These are phyloP conservation scores for Ichneumoninae sp. DNA, from an alignment of 2,888 invertebrate genomes.

Conservation along the genomic window DNA sequence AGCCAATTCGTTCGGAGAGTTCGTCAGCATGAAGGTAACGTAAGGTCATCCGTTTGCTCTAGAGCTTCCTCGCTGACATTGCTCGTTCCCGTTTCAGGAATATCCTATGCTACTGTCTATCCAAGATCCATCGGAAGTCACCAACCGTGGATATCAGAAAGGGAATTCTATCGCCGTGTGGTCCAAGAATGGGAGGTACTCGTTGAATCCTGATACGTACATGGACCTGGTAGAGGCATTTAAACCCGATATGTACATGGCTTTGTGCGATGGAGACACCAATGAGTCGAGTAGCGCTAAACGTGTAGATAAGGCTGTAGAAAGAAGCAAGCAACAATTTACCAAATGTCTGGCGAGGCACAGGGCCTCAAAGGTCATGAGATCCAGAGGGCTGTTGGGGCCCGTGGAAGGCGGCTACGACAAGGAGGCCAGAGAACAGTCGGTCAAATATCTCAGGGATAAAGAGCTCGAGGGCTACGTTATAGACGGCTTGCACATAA, in stretches of 20 bases:
- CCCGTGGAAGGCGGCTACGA: slow-evolving; percentile 91
- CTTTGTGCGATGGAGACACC: slow-evolving; percentile 92
- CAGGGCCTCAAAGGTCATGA: slow-evolving; percentile 86
- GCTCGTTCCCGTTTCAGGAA: slow-evolving; percentile 80
- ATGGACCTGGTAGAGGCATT: slow-evolving; percentile 92
- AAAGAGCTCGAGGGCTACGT: slow-evolving; percentile 89
- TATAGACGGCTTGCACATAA: slow-evolving; percentile 92
- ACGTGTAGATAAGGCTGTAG: slow-evolving; percentile 89
- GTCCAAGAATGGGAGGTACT: slow-evolving; percentile 91
- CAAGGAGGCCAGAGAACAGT: slow-evolving; percentile 87
- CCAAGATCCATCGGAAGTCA: slow-evolving; percentile 89
- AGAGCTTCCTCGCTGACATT: neutral
- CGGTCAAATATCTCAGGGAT: slow-evolving; percentile 87
- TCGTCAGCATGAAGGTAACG: slow-evolving; percentile 86
- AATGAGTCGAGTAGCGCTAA: slow-evolving; percentile 89
- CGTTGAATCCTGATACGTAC: slow-evolving; percentile 89
- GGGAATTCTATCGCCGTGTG: slow-evolving; percentile 90
- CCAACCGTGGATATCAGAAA: slow-evolving; percentile 90
- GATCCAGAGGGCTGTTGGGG: slow-evolving; percentile 86
- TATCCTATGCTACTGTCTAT: slow-evolving; percentile 86
- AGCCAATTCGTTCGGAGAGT: slow-evolving; percentile 86
- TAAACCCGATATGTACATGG: slow-evolving; percentile 93
- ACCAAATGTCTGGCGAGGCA: slow-evolving; percentile 89
- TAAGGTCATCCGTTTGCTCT: slow-evolving; percentile 51
- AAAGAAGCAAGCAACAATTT: slow-evolving; percentile 89